These are phyloP conservation scores for Pammene fasciana DNA, from an alignment of 2,888 invertebrate genomes.

Conservation along the genomic window DNA sequence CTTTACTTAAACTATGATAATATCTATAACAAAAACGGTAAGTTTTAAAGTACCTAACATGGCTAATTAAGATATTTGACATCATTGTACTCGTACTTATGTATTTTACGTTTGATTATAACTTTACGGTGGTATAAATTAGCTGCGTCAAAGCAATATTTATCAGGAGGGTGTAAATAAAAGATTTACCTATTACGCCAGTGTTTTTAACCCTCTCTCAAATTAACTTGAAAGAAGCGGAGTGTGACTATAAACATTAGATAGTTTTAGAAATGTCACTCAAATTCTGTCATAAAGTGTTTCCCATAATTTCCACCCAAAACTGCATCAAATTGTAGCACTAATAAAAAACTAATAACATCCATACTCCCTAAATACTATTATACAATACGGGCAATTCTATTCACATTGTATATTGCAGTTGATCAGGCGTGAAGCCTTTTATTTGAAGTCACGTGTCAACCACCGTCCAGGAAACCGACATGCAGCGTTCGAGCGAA, in stretches of 20 bases:
- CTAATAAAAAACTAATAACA: conserved; percentile 26
- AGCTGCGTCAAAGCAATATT: no score
- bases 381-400: conserved; percentile 79
- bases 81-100: no score
- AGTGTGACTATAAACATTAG: no score
- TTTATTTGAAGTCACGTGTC: conserved; percentile 80
- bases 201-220: no score
- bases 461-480: conserved; percentile 77
- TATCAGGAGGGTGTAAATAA: no score
- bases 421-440: conserved; percentile 79
- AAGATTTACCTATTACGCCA: no score
- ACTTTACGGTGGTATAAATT: no score
- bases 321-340: neutral
- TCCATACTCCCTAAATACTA: conserved; percentile 59
- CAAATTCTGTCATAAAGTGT: neutral
- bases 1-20: neutral
- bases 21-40: no score
- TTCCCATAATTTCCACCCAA: neutral
- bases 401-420: conserved; percentile 75
- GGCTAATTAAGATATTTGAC: neutral
- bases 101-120: no score
- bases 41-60: conserved; percentile 7
- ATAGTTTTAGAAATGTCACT: neutral
- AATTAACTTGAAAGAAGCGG: no score
- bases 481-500: conserved; percentile 74